Evolutionary conservation across 2,113 vertebrate species (phyloP), one percentile per base, ranked within the genome.

Genomic region (Otolemur garnettii): DNA sequence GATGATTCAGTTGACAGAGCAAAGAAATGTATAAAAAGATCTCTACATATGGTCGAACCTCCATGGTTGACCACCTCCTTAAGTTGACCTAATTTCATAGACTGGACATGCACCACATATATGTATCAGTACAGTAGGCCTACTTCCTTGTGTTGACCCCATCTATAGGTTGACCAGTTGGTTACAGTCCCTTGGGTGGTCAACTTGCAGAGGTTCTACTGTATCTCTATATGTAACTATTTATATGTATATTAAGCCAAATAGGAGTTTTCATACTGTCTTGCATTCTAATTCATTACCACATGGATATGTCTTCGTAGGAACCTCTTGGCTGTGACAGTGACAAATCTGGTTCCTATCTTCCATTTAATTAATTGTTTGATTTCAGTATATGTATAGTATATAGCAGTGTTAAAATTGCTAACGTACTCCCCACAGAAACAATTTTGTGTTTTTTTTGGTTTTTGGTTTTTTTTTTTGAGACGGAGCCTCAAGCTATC

Each of bases 391-490:
- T 7, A 11, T 7, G 30, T 9, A 10, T 5, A 7, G 26, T 9
- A 10, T 7, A 7, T 4, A 28, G 28, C 72, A 24, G 0, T 5
- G 33, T 85, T 33, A 30, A 59, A 59, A 71, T 1, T 8, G 28
- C 3, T 94, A 62, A 38, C 17, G 9, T 2, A 1, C 2, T 1
- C 50, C 45, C 0, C 15, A 11, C 0, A 55, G n/a, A n/a, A n/a
- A n/a, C n/a, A n/a, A n/a, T n/a, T n/a, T n/a, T n/a, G n/a, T n/a
- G n/a, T n/a, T n/a, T n/a, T n/a, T n/a, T n/a, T n/a, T n/a, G n/a
- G n/a, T n/a, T n/a, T n/a, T n/a, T n/a, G n/a, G n/a, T n/a, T n/a
- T n/a, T n/a, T n/a, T n/a, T n/a, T n/a, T n/a, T n/a, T n/a, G n/a
- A n/a, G n/a, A n/a, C n/a, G n/a, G n/a, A n/a, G n/a, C n/a, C n/a